Conservation (phyloP, 2,888 invertebrate genomes). For the Hylaea fasciaria region DNA sequence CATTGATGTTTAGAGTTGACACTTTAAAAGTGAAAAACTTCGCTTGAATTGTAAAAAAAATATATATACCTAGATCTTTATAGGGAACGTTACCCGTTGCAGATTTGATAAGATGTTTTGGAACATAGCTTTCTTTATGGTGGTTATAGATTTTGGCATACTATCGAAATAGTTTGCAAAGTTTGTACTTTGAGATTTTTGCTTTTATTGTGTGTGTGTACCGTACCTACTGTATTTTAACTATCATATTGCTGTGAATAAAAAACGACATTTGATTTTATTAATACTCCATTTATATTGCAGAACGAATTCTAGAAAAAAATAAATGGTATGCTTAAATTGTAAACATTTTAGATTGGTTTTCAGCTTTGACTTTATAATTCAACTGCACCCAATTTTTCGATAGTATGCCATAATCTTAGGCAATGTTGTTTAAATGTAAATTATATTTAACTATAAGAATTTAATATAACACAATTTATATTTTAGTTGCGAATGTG, state of each 20-base stretch:
- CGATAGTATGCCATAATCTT: conserved; percentile 33
- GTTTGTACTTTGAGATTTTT: too few relatives aligned
- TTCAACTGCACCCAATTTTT: conserved; percentile 28
- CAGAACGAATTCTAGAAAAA: neutral
- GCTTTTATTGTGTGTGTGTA: too few relatives aligned
- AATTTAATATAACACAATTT: conserved; percentile 53
- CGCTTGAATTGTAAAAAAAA: conserved; percentile 33
- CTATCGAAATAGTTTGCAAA: conserved; percentile 26
- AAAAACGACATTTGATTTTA: too few relatives aligned
- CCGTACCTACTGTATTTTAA: too few relatives aligned
- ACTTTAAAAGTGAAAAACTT: conserved; percentile 30
- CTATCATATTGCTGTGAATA: too few relatives aligned
- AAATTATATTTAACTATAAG: conserved; percentile 51
- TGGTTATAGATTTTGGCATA: conserved; percentile 37
- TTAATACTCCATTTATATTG: too few relatives aligned
- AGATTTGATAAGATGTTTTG: conserved; percentile 29
- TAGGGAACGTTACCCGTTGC: conserved; percentile 21
- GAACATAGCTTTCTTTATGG: conserved; percentile 40
- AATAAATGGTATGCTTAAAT: too few relatives aligned
- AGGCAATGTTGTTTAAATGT: conserved; percentile 58
- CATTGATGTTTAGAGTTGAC: neutral
- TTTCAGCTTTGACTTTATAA: too few relatives aligned
- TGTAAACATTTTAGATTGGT: neutral
- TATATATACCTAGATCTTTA: conserved; percentile 18
- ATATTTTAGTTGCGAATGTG: conserved; percentile 32